Evolutionary conservation across 2,888 invertebrate genomes (phyloP), one percentile per base, ranked within the genome.

Genomic region (Aricia artaxerxes): DNA sequence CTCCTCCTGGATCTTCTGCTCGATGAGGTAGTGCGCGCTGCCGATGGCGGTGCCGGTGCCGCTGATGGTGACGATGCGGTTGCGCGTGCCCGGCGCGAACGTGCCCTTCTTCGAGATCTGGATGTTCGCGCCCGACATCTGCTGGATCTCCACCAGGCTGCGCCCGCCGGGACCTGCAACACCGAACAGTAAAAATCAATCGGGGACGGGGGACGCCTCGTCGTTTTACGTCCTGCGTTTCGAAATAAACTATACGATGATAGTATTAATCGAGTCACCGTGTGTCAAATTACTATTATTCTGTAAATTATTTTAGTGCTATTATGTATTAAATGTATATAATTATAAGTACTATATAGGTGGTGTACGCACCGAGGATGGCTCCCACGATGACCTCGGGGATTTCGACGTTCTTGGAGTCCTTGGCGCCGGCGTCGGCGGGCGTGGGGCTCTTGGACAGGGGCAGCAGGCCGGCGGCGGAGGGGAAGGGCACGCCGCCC

Each of bases 31-130:
- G 93, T 98, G 97, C 92, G 99, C 99, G 93, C 97, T 97, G 92
- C 96, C 96, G 95, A 99, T 98, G 95, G 98, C 97, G 93, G 96
- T 96, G 88, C 97, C 96, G 88, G 97, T 96, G 93, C 99, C 99
- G 88, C 97, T 97, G 95, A 99, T 98, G 93, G 99, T 98, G 85
- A 99, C 99, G 94, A 99, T 98, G 90, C 99, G 97, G 96, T 99
- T 99, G 92, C 98, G 97, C 85, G 99, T 99, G 94, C 99, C 99
- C 84, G 99, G 99, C 88, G 98, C 98, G 95, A 98, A 99, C 89
- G 98, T 98, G 92, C 99, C 99, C 95, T 99, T 99, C 96, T 99
- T 99, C 86, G 98, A 98, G 95, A 99, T 99, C 95, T 99, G 99
- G 94, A 99, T 98, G 95, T 97, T 98, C 93, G 99, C 98, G 92